Percentiles rank a stretch among this genome's conserved stretches.
Evolutionary conservation across 2,797 vertebrate genomes (phyloP).

Genomic region (Menidia menidia): DNA sequence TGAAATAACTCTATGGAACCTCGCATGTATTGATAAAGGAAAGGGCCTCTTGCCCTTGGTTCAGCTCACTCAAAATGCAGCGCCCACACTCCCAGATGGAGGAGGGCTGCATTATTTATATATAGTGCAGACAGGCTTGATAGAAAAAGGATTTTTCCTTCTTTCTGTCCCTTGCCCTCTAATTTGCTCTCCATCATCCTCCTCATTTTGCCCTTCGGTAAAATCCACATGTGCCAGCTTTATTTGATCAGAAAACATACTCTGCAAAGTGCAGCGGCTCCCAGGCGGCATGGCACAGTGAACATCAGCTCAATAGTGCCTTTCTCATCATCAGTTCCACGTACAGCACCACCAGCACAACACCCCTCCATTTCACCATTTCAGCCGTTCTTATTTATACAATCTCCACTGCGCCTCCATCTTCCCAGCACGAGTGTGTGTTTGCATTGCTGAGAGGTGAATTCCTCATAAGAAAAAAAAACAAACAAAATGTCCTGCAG

Average conservation of each 20-base stretch:
- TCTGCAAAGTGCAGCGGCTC: conserved; percentile 37
- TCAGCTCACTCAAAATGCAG: conserved; percentile 42
- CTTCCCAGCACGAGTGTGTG: conserved; percentile 15
- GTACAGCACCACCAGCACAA: conserved; percentile 34
- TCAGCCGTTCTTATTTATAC: conserved; percentile 22
- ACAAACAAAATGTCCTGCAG: conserved; percentile 5
- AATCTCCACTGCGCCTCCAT: conserved; percentile 6
- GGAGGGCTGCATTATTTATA: conserved; percentile 13
- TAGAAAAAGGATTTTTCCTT: conserved; percentile 23
- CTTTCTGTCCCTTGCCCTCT: conserved; percentile 43
- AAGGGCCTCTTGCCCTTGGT: conserved; percentile 21
- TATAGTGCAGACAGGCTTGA: conserved; percentile 19
- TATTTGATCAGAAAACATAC: neutral
- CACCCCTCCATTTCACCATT: conserved; percentile 48
- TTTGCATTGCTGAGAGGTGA: conserved; percentile 44
- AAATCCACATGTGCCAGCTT: conserved; percentile 24
- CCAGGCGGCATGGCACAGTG: conserved; percentile 16
- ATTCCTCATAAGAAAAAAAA: conserved; percentile 20
- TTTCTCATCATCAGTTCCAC: neutral
- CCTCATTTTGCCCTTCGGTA: conserved; percentile 44
- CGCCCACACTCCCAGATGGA: conserved; percentile 44
- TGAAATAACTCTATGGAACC: conserved; percentile 37
- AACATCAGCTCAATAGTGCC: conserved; percentile 13
- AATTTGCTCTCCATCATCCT: conserved; percentile 38
- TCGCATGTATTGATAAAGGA: conserved; percentile 41